Evolutionary conservation across 2,113 vertebrate genomes (phyloP).

Genomic region (Psettodes erumei): DNA sequence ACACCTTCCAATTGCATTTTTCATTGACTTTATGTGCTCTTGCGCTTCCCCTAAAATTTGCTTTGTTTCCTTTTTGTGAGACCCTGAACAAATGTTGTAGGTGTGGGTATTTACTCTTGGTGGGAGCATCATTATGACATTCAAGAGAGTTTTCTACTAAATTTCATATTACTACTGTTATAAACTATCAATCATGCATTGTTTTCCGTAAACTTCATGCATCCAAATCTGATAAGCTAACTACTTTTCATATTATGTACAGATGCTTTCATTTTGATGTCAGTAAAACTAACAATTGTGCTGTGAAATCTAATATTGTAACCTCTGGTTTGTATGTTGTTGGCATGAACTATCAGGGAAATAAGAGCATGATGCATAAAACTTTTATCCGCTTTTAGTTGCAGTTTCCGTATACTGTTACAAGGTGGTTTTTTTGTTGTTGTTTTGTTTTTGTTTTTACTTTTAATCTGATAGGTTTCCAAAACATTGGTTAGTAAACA

Average conservation of each 20-base stretch:
- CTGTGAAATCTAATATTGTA: constrained; percentile 10
- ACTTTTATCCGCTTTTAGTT: constrained; percentile 1
- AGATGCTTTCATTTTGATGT: constrained; percentile 7
- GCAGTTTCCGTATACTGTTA: not conserved
- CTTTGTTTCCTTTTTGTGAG: not conserved
- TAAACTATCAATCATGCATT: not conserved
- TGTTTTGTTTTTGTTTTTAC: not conserved
- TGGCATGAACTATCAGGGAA: not conserved
- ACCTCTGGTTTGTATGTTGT: constrained; percentile 5
- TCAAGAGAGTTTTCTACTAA: not conserved
- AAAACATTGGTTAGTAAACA: constrained; percentile 15
- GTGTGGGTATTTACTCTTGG: not conserved
- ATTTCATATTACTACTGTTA: not conserved
- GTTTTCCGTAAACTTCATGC: not conserved
- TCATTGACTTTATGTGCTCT: not conserved
- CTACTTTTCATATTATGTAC: not conserved
- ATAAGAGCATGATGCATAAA: not conserved
- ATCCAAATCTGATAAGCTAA: constrained; percentile 1
- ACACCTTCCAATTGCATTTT: not conserved
- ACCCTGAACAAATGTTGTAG: not conserved
- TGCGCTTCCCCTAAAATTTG: not conserved
- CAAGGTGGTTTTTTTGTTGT: not conserved
- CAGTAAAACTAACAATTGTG: not conserved
- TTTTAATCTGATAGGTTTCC: not conserved
- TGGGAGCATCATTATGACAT: not conserved